Evolutionary conservation across 2,888 invertebrate species (phyloP).

Genomic region (Agrochola litura): DNA sequence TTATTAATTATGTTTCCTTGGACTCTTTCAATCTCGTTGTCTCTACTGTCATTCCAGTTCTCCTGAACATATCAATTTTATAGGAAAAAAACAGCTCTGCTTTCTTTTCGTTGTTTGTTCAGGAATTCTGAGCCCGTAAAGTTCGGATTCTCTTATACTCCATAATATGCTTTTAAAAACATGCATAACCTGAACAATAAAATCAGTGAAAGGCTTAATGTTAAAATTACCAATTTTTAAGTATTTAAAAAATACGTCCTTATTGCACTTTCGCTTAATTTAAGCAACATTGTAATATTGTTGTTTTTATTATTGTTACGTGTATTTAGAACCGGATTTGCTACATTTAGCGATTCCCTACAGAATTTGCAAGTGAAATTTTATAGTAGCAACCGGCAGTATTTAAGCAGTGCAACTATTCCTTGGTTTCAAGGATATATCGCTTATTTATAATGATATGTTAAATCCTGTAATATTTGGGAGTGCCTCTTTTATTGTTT

Average conservation of each 20-base stretch:
- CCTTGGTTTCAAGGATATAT: constrained; percentile 44
- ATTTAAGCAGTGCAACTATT: constrained; percentile 44
- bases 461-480: constrained; percentile 2
- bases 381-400: constrained; percentile 8
- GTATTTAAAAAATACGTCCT: neutral
- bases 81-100: neutral
- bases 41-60: neutral
- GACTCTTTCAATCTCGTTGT: neutral
- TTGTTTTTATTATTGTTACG: constrained; percentile 15
- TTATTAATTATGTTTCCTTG: neutral
- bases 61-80: neutral
- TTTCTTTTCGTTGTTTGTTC: neutral
- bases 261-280: constrained; percentile 35
- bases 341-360: constrained; percentile 26
- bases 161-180: constrained; percentile 4
- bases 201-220: constrained; percentile 26
- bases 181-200: neutral
- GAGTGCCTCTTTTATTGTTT: neutral
- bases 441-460: neutral
- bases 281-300: neutral
- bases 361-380: constrained; percentile 36
- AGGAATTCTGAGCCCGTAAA: neutral
- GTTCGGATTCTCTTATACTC: neutral
- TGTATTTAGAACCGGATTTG: constrained; percentile 35
- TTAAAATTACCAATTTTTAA: neutral